Evolutionary conservation across 2,113 vertebrate genomes (phyloP).

Genomic region (Sprattus sprattus): DNA sequence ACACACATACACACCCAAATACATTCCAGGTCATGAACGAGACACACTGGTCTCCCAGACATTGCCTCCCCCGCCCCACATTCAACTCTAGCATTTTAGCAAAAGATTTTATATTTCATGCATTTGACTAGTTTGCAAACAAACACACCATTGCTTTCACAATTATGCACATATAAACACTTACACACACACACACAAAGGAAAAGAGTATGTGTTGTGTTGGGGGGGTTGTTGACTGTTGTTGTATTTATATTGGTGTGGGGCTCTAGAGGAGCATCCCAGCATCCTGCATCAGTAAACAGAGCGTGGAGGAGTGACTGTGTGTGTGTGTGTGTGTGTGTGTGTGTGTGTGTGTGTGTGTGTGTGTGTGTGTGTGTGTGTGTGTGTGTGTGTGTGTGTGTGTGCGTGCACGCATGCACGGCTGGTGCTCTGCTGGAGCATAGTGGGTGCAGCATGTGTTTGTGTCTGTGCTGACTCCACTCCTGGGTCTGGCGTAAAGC

Average conservation of each 20-base stretch:
- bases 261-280: too few relatives aligned
- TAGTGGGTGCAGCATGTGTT: background rate
- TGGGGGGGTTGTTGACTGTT: background rate
- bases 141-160: too few relatives aligned
- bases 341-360: background rate
- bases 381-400: background rate
- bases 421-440: background rate
- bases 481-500: background rate
- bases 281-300: too few relatives aligned
- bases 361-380: background rate
- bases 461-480: background rate
- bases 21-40: background rate
- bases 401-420: background rate
- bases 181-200: too few relatives aligned
- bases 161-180: too few relatives aligned
- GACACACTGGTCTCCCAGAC: background rate
- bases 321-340: slow-evolving; percentile 4
- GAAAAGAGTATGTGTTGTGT: background rate
- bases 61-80: too few relatives aligned
- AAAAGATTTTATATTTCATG: too few relatives aligned
- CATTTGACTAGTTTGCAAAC: too few relatives aligned
- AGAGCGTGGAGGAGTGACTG: too few relatives aligned
- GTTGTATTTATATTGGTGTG: background rate
- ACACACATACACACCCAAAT: too few relatives aligned
- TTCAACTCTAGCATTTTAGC: too few relatives aligned